These are phyloP conservation scores for Poeciliopsis retropinna DNA, from an alignment of 2,113 vertebrate genomes.

Conservation along the genomic window DNA sequence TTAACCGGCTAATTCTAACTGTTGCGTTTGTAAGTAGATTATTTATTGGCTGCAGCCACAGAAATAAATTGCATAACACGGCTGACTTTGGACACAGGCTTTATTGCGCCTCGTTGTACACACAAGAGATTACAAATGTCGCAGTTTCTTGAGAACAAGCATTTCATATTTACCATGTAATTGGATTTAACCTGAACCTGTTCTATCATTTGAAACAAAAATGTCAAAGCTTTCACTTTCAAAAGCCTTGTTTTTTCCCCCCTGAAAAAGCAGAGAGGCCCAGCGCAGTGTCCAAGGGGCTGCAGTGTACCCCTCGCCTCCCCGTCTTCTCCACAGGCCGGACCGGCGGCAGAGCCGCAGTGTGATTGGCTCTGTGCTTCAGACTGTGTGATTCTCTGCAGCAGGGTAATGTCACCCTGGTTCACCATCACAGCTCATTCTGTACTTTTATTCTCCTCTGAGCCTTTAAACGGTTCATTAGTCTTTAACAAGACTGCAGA, in stretches of 20 bases:
- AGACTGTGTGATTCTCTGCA: slow-evolving; percentile 72
- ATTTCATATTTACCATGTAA: slow-evolving; percentile 59
- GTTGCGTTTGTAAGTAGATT: neutral
- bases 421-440: slow-evolving; percentile 70
- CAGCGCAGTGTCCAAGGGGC: slow-evolving; percentile 58
- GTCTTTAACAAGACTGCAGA: slow-evolving; percentile 70
- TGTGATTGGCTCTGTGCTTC: slow-evolving; percentile 63
- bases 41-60: slow-evolving; percentile 9
- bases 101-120: slow-evolving; percentile 36
- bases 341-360: slow-evolving; percentile 41
- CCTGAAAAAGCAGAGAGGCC: slow-evolving; percentile 68
- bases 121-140: slow-evolving; percentile 36
- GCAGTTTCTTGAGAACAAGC: slow-evolving; percentile 21
- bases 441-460: slow-evolving; percentile 62
- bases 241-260: slow-evolving; percentile 51
- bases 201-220: slow-evolving; percentile 53
- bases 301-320: slow-evolving; percentile 27
- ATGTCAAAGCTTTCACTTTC: slow-evolving; percentile 43
- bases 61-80: slow-evolving; percentile 14
- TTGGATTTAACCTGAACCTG: slow-evolving; percentile 49
- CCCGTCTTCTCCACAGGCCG: slow-evolving; percentile 35
- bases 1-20: no score
- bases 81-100: slow-evolving; percentile 49
- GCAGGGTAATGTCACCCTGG: slow-evolving; percentile 72
- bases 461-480: slow-evolving; percentile 75